Conservation (phyloP, 2,888 invertebrate species). For the Polymixis flavicincta region DNA sequence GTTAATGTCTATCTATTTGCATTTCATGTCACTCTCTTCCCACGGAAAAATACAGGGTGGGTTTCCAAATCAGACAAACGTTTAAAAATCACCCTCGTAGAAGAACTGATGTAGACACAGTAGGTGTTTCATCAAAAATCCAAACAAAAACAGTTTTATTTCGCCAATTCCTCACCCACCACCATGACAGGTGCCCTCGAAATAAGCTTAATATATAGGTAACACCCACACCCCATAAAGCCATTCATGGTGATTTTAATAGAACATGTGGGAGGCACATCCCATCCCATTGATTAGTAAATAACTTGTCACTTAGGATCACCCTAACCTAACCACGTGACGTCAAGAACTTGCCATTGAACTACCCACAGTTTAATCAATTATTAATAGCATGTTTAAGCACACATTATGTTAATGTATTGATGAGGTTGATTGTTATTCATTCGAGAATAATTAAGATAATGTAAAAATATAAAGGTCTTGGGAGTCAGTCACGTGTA, state of each 20-base stretch:
- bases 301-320: conserved; percentile 56
- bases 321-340: conserved; percentile 21
- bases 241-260: conserved; percentile 38
- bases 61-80: not conserved
- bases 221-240: conserved; percentile 32
- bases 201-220: conserved; percentile 13
- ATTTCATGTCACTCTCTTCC: not conserved
- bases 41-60: not conserved
- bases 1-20: not conserved
- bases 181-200: conserved; percentile 24
- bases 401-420: conserved; percentile 60
- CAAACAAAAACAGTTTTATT: not conserved
- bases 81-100: not conserved
- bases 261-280: conserved; percentile 30
- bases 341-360: conserved; percentile 46
- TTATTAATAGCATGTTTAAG: conserved; percentile 49
- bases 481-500: conserved; percentile 22
- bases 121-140: not conserved
- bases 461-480: conserved; percentile 43
- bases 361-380: conserved; percentile 42
- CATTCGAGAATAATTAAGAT: conserved; percentile 48
- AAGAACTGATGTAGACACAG: not conserved
- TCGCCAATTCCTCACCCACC: not conserved
- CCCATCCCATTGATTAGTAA: conserved; percentile 47
- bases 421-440: conserved; percentile 55